A percentile compares a stretch with the other conserved stretches of the same genome.
Conservation (phyloP, 2,888 invertebrate genomes). For the Calameuta idolon region DNA sequence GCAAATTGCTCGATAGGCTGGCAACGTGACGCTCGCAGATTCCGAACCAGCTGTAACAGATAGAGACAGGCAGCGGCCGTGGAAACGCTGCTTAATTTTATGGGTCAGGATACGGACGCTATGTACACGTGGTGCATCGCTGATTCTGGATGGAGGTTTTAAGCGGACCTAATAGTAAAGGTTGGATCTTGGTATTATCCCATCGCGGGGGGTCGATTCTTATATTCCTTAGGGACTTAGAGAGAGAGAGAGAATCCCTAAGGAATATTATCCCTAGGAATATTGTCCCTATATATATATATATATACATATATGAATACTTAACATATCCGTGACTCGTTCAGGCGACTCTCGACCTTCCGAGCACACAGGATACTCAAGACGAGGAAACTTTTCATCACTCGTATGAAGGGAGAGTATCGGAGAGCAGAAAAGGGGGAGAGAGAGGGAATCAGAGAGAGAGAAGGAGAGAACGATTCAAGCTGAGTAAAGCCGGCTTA, state of each 20-base stretch:
- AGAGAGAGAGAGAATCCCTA: too few species aligned
- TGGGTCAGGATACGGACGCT: too few species aligned
- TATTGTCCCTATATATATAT: too few species aligned
- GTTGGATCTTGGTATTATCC: neutral
- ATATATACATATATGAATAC: too few species aligned
- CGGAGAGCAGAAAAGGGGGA: neutral
- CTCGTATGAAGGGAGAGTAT: neutral
- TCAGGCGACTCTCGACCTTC: neutral
- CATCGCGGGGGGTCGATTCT: neutral
- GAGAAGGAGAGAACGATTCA: neutral
- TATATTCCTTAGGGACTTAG: neutral
- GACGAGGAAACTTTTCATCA: neutral
- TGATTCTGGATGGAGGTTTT: neutral
- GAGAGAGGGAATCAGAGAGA: too few species aligned
- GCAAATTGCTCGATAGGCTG: neutral
- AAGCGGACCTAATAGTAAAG: neutral
- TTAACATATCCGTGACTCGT: too few species aligned
- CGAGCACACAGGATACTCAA: too few species aligned
- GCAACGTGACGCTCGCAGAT: neutral
- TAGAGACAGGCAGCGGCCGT: neutral
- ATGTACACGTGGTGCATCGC: neutral
- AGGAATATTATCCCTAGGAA: too few species aligned
- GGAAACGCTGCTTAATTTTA: neutral
- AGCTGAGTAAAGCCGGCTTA: neutral
- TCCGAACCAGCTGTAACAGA: neutral